Percentiles rank a stretch among this genome's conserved stretches.
These are phyloP conservation scores for Salvelinus alpinus DNA, from an alignment of 2,113 vertebrate species.

Conservation along the genomic window DNA sequence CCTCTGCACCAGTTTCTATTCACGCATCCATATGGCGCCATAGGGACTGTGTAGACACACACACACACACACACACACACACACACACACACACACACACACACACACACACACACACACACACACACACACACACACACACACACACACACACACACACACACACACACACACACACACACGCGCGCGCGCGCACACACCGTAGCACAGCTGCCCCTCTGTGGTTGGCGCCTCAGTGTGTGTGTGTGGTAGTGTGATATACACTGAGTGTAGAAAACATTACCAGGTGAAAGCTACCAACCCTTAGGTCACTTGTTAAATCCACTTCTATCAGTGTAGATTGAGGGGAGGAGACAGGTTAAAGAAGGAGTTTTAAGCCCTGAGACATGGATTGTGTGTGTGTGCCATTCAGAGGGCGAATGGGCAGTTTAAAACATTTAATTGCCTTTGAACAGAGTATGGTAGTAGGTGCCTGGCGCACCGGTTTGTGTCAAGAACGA, in stretches of 20 bases:
- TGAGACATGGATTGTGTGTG: too few species aligned
- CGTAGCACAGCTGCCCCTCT: conserved; percentile 44
- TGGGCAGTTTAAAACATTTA: too few species aligned
- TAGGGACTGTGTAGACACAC: background rate
- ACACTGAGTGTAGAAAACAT: background rate
- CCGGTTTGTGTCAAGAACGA: too few species aligned
- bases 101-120: conserved; percentile 23
- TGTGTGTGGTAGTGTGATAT: conserved; percentile 20
- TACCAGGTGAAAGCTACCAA: too few species aligned
- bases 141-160: conserved; percentile 30
- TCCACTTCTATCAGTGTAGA: too few species aligned
- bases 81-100: conserved; percentile 10
- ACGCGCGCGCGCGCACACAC: conserved; percentile 36
- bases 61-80: conserved; percentile 24
- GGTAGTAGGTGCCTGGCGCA: too few species aligned
- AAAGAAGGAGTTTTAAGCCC: too few species aligned
- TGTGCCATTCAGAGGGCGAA: too few species aligned
- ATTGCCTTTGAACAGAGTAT: too few species aligned
- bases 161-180: conserved; percentile 28
- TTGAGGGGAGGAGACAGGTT: too few species aligned
- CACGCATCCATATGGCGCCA: background rate
- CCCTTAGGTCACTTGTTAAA: too few species aligned
- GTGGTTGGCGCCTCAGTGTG: conserved; percentile 30
- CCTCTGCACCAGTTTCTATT: background rate
- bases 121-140: conserved; percentile 35